Conservation (phyloP, 2,888 invertebrate species). For the Monoplex corrugatus region DNA sequence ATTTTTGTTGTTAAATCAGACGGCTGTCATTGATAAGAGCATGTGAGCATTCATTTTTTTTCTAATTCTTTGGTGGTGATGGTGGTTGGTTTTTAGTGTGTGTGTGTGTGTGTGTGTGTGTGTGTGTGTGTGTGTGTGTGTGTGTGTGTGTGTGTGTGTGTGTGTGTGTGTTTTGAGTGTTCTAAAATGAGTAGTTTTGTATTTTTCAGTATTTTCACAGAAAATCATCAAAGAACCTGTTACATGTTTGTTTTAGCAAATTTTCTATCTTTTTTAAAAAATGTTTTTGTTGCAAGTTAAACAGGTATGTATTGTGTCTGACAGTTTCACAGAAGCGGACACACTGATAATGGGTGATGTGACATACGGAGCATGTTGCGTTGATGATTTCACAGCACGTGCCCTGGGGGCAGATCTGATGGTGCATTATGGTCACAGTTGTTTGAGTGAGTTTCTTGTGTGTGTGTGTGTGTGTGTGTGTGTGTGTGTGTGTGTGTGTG, state of each 20-base stretch:
- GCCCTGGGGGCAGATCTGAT: slow-evolving; percentile 94
- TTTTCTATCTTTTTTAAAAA: too few species aligned
- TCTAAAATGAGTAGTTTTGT: too few species aligned
- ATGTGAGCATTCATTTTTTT: neutral
- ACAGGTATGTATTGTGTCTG: too few species aligned
- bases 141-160: neutral
- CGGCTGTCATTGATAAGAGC: too few species aligned
- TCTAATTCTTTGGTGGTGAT: neutral
- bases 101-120: neutral
- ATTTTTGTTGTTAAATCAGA: too few species aligned
- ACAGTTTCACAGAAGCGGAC: slow-evolving; percentile 91
- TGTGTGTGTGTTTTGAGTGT: neutral
- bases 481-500: neutral
- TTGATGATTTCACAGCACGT: slow-evolving; percentile 97
- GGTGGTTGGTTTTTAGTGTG: neutral
- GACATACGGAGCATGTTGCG: slow-evolving; percentile 99
- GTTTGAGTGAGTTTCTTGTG: slow-evolving; percentile 83
- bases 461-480: neutral
- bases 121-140: neutral
- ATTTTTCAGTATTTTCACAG: too few species aligned
- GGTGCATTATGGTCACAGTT: slow-evolving; percentile 99
- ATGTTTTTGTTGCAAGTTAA: too few species aligned
- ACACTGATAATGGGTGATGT: slow-evolving; percentile 99
- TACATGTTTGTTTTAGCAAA: too few species aligned
- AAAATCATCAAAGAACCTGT: too few species aligned